Conservation (phyloP, 2,797 vertebrate genomes). For the Caiman crocodilus region DNA sequence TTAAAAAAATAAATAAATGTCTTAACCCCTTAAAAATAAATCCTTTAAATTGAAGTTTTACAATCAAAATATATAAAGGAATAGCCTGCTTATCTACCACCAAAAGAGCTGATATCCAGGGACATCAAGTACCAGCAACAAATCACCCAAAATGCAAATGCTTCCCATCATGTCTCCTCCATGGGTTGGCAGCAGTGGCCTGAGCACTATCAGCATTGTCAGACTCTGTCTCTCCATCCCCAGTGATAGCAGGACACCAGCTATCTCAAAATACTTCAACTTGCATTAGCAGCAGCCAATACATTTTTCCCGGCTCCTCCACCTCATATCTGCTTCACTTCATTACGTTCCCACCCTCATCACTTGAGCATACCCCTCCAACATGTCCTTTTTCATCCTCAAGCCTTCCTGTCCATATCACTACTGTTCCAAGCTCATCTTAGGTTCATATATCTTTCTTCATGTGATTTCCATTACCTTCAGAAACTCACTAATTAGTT, state of each 20-base stretch:
- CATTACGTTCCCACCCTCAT: background rate
- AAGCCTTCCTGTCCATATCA: background rate
- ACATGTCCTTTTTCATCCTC: background rate
- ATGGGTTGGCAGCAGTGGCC: background rate
- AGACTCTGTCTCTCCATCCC: background rate
- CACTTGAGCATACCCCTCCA: background rate
- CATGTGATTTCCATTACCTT: background rate
- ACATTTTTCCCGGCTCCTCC: background rate
- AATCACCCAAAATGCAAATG: background rate
- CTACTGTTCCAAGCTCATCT: background rate
- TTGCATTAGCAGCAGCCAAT: background rate
- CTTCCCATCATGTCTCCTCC: background rate
- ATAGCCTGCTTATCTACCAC: background rate
- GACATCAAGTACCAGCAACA: background rate
- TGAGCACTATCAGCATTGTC: background rate
- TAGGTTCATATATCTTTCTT: background rate
- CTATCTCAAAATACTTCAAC: background rate
- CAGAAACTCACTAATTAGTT: background rate
- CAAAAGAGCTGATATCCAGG: background rate
- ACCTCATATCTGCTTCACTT: background rate
- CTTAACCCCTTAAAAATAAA: background rate
- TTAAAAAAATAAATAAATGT: background rate
- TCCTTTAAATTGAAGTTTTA: background rate
- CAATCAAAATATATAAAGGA: background rate
- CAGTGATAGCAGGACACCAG: background rate